phyloP scores from a whole-genome alignment of 2,797 vertebrate genomes.

The Dermochelys coriacea region DNA sequence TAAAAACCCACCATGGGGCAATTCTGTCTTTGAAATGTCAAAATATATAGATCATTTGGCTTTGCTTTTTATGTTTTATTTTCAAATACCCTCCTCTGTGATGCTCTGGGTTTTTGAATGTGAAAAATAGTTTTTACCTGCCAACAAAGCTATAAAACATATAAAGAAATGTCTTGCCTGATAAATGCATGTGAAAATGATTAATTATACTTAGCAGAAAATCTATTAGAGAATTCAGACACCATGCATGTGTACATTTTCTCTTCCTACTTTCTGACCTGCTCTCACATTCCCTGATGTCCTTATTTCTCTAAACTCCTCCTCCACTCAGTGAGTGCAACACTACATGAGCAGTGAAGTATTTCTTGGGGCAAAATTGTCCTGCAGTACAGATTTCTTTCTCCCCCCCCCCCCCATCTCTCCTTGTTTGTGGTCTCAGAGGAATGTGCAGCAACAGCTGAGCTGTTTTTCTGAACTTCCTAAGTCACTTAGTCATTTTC shows the following conservation, averaged over 20 bases:
- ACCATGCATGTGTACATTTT: neutral
- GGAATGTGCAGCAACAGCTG: neutral
- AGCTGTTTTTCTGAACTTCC: neutral
- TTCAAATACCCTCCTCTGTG: neutral
- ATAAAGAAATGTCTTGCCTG: neutral
- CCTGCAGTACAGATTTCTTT: neutral
- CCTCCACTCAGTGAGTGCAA: constrained; percentile 3
- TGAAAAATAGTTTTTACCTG: neutral
- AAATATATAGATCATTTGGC: neutral
- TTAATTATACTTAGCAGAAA: constrained; percentile 4
- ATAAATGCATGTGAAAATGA: neutral
- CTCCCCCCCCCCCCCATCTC: neutral
- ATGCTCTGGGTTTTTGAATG: neutral
- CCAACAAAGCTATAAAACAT: neutral
- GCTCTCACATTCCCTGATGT: constrained; percentile 12
- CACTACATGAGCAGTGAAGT: constrained; percentile 34
- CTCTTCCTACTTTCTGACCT: constrained; percentile 4
- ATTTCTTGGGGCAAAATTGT: neutral
- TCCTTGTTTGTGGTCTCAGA: neutral
- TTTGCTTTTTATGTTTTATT: neutral
- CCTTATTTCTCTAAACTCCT: constrained; percentile 49
- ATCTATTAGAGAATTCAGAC: neutral
- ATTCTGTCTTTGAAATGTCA: neutral
- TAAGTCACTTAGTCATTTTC: neutral
- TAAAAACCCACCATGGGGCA: neutral